Percentiles rank a stretch among this genome's conserved stretches.
phyloP scores from a whole-genome alignment of 2,113 vertebrate genomes.

The Ramphastos sulfuratus region DNA sequence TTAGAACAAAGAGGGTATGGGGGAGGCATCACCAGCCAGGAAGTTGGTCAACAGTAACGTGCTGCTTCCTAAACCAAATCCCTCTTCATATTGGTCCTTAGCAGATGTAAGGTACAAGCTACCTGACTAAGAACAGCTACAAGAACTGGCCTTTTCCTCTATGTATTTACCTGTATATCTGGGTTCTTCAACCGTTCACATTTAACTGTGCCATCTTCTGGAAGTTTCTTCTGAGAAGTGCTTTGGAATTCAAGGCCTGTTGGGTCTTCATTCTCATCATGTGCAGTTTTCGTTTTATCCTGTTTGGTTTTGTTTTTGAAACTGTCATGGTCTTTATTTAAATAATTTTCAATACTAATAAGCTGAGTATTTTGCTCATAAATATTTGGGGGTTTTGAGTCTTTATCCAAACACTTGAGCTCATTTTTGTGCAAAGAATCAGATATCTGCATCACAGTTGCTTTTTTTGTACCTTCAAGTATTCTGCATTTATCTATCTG shows the following conservation, averaged over 20 bases:
- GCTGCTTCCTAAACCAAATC: not conserved
- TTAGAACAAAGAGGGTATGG: not conserved
- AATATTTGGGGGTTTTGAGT: conserved; percentile 57
- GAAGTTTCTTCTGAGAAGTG: conserved; percentile 72
- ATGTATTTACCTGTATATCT: conserved; percentile 77
- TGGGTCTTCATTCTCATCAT: conserved; percentile 86
- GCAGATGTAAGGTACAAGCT: not conserved
- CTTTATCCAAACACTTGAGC: conserved; percentile 65
- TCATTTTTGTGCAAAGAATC: conserved; percentile 80
- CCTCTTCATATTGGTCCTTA: not conserved
- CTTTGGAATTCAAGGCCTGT: conserved; percentile 69
- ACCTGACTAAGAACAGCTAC: not conserved
- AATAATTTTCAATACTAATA: conserved; percentile 77
- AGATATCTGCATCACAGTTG: conserved; percentile 67
- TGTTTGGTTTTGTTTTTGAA: conserved; percentile 72
- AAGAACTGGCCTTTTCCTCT: not conserved
- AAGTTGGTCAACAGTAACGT: not conserved
- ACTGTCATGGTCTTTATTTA: conserved; percentile 69
- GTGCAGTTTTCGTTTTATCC: conserved; percentile 69
- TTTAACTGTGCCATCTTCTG: conserved; percentile 58
- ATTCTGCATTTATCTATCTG: conserved; percentile 76
- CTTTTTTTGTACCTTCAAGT: conserved; percentile 81
- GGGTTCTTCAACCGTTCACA: conserved; percentile 70
- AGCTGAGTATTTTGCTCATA: conserved; percentile 75
- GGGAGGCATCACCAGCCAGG: not conserved